Percentiles rank a stretch among this genome's conserved stretches.
These are phyloP conservation scores for Menidia beryllina DNA, from an alignment of 2,113 vertebrate species.

Conservation along the genomic window DNA sequence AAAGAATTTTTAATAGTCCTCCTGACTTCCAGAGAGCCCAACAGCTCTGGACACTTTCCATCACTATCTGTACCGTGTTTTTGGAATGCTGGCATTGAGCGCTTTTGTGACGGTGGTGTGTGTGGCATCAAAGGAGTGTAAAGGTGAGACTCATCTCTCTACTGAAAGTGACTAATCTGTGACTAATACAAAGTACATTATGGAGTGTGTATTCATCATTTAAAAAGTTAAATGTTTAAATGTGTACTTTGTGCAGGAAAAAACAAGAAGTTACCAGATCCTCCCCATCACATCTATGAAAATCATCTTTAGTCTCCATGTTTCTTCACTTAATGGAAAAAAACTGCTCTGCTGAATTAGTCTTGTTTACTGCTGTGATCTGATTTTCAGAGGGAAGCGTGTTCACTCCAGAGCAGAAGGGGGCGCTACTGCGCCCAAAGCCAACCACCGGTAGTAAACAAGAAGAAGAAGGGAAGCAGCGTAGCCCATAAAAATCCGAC, in stretches of 20 bases:
- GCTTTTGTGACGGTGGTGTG: background rate
- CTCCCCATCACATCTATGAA: slow-evolving; percentile 1
- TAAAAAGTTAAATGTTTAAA: background rate
- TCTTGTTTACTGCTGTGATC: too few species aligned
- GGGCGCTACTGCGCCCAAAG: too few species aligned
- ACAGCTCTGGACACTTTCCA: background rate
- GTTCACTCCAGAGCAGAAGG: too few species aligned
- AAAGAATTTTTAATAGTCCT: too few species aligned
- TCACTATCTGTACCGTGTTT: background rate
- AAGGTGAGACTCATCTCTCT: slow-evolving; percentile 46
- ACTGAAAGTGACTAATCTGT: too few species aligned
- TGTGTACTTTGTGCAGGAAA: background rate
- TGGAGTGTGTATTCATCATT: background rate
- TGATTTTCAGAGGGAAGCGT: too few species aligned
- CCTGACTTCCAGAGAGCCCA: background rate
- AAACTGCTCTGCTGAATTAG: background rate
- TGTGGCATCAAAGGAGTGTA: background rate
- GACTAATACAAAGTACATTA: too few species aligned
- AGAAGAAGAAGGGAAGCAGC: too few species aligned
- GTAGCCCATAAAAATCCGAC: too few species aligned
- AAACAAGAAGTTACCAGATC: background rate
- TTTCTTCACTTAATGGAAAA: background rate
- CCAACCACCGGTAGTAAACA: too few species aligned
- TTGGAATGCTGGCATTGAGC: background rate
- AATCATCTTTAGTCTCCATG: fast-evolving